These are phyloP conservation scores for Rana temporaria DNA, from an alignment of 2,113 vertebrate genomes.

Conservation along the genomic window DNA sequence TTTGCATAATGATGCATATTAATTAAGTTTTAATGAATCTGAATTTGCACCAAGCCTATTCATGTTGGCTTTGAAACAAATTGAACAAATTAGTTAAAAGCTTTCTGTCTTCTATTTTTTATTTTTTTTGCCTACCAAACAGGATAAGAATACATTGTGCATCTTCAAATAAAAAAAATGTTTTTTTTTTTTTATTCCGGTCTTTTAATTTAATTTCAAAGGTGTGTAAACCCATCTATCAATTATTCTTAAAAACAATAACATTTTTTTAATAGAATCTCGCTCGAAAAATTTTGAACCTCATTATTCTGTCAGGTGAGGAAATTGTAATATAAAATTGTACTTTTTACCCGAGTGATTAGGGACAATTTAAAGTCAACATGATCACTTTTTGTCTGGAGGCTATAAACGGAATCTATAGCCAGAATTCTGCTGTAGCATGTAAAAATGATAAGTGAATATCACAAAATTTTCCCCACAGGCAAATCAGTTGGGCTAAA, in stretches of 20 bases:
- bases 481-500: too few relatives aligned
- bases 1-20: slow-evolving; percentile 99
- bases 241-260: slow-evolving; percentile 96
- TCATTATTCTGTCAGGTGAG: slow-evolving; percentile 73
- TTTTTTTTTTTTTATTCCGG: slow-evolving; percentile 77
- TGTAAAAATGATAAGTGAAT: too few relatives aligned
- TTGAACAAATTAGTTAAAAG: slow-evolving; percentile 99
- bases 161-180: slow-evolving; percentile 90
- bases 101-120: slow-evolving; percentile 99
- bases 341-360: slow-evolving; percentile 72
- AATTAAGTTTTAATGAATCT: slow-evolving; percentile 99
- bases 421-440: too few relatives aligned
- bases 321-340: slow-evolving; percentile 69
- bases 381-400: slow-evolving; percentile 52
- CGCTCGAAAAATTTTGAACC: slow-evolving; percentile 84
- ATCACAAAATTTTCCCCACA: too few relatives aligned
- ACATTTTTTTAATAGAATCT: slow-evolving; percentile 79
- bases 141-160: slow-evolving; percentile 92
- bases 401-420: not conserved
- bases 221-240: slow-evolving; percentile 94
- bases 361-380: slow-evolving; percentile 72
- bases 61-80: slow-evolving; percentile 99
- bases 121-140: slow-evolving; percentile 81
- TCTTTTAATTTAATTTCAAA: slow-evolving; percentile 86
- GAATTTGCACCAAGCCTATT: slow-evolving; percentile 99